Evolutionary conservation across 2,888 invertebrate species (phyloP), one percentile per base, ranked within the genome.

Genomic region (Zygogramma bicolorata): DNA sequence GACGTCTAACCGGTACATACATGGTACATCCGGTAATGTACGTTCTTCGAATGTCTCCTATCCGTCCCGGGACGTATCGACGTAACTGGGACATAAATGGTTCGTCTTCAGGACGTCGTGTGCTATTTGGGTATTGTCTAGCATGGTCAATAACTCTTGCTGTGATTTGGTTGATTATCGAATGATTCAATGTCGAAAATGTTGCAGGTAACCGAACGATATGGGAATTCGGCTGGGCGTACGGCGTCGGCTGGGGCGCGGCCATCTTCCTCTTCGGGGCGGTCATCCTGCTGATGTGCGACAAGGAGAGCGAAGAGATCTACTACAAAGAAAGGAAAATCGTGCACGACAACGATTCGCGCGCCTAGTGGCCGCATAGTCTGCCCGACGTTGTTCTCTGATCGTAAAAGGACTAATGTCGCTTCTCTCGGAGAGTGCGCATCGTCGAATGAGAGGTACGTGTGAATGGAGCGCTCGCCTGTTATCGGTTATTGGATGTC

Each of bases 211-310:
- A 97, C 88, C 91, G 96, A 83, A 92, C 94, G 71, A 93, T 95
- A 83, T 98, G 97, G 97, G 97, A 98, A 87, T 98, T 99, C 84
- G 98, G 98, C 62, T 99, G 98, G 97, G 97, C 98, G 58, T 99
- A 99, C 87, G 98, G 98, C 61, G 95, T 98, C 27, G 98, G 97
- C 15, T 99, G 98, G 98, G 98, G 97, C 77, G 96, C 97, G 53
- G 96, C 97, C 83, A 96, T 98, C 85, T 97, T 98, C 89, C 90
- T 97, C 62, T 96, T 98, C 87, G 97, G 97, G 58, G 97, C 96
- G 68, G 96, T 97, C 3, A 93, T 98, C 73, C 90, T 99, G 79
- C 90, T 99, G 83, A 92, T 98, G 80, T 97, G 98, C 88, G 98
- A 99, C 90, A 98, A 98, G 88, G 98, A 98, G 88, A 97, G 96